phyloP scores from a whole-genome alignment of 1,140 invertebrate genomes.

The Polyergus mexicanus region DNA sequence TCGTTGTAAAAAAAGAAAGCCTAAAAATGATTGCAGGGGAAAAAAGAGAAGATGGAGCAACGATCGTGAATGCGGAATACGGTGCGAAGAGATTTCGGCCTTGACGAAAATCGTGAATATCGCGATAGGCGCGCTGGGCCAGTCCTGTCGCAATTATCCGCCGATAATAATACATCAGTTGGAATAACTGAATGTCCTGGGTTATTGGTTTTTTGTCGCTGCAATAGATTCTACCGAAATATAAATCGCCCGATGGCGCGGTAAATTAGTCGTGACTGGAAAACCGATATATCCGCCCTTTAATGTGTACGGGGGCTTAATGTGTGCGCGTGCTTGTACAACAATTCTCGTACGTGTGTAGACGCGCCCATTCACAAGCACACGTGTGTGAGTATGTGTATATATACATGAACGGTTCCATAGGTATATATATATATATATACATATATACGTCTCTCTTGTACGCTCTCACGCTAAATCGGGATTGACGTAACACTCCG shows the following conservation, averaged over 20 bases:
- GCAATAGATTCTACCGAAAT: constrained; percentile 67
- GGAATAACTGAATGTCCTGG: constrained; percentile 68
- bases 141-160: constrained; percentile 51
- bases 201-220: constrained; percentile 66
- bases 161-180: constrained; percentile 68
- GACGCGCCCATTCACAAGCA: constrained; percentile 5
- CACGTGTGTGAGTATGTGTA: background rate
- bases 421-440: background rate
- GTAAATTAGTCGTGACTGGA: constrained; percentile 67
- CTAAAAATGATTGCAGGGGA: background rate
- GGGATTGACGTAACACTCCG: constrained; percentile 49
- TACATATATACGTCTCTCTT: background rate
- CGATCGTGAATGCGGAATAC: constrained; percentile 17
- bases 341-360: constrained; percentile 27
- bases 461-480: constrained; percentile 1
- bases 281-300: constrained; percentile 60
- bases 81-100: background rate
- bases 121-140: constrained; percentile 43
- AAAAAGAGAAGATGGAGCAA: background rate
- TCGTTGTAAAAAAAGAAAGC: constrained; percentile 11
- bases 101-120: constrained; percentile 55
- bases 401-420: background rate
- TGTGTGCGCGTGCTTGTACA: constrained; percentile 47
- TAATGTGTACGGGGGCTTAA: constrained; percentile 66
- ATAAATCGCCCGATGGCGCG: constrained; percentile 66